A percentile compares a stretch with the other conserved stretches of the same genome.
Conservation (phyloP, 2,888 invertebrate species). For the Tachina grossa region DNA sequence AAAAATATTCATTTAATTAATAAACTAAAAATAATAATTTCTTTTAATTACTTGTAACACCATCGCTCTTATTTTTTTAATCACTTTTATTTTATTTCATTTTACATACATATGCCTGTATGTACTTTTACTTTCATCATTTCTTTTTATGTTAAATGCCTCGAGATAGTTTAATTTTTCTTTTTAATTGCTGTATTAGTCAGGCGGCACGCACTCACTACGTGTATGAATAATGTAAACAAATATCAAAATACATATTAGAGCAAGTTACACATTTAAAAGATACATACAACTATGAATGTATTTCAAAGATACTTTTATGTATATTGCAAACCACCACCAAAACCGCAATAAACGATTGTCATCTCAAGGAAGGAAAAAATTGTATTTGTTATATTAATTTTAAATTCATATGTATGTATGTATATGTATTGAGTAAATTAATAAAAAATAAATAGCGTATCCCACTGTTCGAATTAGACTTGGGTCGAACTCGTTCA, state of each 20-base stretch:
- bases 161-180: not conserved
- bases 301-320: slow-evolving; percentile 29
- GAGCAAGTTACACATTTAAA: not conserved
- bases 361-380: not conserved
- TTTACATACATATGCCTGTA: not conserved
- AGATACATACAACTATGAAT: not conserved
- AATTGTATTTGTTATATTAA: no score
- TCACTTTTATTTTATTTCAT: not conserved
- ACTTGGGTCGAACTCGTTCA: no score
- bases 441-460: slow-evolving; percentile 20
- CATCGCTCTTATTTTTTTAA: slow-evolving; percentile 1
- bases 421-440: slow-evolving; percentile 5
- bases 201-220: slow-evolving; percentile 7
- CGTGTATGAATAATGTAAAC: not conserved
- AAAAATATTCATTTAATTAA: slow-evolving; percentile 5
- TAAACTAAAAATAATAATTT: not conserved
- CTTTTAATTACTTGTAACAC: not conserved
- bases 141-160: slow-evolving; percentile 17
- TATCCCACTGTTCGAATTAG: slow-evolving; percentile 41
- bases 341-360: slow-evolving; percentile 17
- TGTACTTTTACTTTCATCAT: slow-evolving; percentile 1
- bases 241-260: slow-evolving; percentile 1
- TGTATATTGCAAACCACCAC: slow-evolving; percentile 38
- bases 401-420: slow-evolving; percentile 19
- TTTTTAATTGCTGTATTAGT: not conserved